Evolutionary conservation across 2,113 vertebrate genomes (phyloP).

Genomic region (Casuarius casuarius): DNA sequence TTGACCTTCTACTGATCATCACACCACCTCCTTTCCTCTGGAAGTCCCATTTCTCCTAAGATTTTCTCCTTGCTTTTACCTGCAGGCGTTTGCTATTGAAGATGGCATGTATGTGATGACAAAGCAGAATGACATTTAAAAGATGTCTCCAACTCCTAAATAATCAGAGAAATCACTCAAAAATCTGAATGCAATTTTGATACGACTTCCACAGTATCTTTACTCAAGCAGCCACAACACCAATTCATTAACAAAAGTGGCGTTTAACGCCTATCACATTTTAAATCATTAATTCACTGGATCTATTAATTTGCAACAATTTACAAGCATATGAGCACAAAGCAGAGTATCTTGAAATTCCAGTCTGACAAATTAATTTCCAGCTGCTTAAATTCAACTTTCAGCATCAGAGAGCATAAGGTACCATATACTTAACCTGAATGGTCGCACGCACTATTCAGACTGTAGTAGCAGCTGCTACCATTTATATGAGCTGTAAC

Average conservation of each 20-base stretch:
- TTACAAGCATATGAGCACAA: background rate
- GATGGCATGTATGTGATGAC: background rate
- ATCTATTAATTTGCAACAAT: background rate
- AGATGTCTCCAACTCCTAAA: background rate
- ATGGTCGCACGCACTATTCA: background rate
- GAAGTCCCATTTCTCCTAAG: background rate
- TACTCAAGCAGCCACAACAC: background rate
- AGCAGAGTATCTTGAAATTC: background rate
- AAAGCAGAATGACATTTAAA: background rate
- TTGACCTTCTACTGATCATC: background rate
- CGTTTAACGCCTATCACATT: background rate
- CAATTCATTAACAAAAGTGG: background rate
- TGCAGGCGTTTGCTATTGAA: background rate
- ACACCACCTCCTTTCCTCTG: background rate
- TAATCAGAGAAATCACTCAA: background rate
- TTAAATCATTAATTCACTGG: background rate
- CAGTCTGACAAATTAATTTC: background rate
- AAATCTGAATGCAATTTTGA: background rate
- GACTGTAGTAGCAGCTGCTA: background rate
- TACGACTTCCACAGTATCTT: fast-evolving
- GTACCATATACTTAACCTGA: background rate
- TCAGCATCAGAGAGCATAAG: background rate
- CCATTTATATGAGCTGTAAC: background rate
- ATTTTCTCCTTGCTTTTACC: background rate
- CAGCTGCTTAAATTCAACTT: background rate